phyloP scores from a whole-genome alignment of 2,888 invertebrate species.

The Ormyrus thymus region DNA sequence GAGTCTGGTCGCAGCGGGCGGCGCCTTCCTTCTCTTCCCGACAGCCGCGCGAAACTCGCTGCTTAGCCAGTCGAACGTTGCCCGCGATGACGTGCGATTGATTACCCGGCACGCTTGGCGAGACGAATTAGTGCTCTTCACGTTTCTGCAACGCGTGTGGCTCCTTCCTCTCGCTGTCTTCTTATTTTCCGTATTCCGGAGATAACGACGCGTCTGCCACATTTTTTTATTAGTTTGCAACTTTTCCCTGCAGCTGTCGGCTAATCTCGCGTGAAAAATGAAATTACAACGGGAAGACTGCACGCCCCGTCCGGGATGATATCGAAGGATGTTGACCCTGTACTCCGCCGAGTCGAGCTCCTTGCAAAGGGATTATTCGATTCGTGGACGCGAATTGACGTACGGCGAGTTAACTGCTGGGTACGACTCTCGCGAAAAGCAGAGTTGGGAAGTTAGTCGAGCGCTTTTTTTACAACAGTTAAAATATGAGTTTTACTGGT shows the following conservation, averaged over 20 bases:
- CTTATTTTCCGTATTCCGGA: not conserved
- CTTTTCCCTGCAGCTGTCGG: not conserved
- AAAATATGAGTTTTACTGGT: too few species aligned
- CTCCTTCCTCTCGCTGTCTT: not conserved
- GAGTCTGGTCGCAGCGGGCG: too few species aligned
- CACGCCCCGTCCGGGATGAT: not conserved
- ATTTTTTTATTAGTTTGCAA: conserved; percentile 8
- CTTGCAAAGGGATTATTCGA: not conserved
- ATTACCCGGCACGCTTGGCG: not conserved
- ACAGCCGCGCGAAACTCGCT: too few species aligned
- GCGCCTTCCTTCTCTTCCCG: too few species aligned
- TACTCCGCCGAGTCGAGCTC: not conserved
- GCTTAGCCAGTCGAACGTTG: too few species aligned
- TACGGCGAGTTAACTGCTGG: conserved; percentile 14
- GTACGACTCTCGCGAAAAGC: not conserved
- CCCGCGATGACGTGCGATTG: not conserved
- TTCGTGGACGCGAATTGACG: not conserved
- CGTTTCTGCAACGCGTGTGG: not conserved
- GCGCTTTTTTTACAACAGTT: too few species aligned
- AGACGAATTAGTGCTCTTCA: conserved; percentile 14
- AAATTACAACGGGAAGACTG: not conserved
- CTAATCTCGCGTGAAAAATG: conserved; percentile 4
- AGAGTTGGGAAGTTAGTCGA: too few species aligned
- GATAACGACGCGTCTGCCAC: not conserved
- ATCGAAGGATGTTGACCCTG: not conserved